Percentiles rank a stretch among this genome's conserved stretches.
These are phyloP conservation scores for Leptopilina syphax DNA, from an alignment of 2,888 invertebrate species.

Conservation along the genomic window DNA sequence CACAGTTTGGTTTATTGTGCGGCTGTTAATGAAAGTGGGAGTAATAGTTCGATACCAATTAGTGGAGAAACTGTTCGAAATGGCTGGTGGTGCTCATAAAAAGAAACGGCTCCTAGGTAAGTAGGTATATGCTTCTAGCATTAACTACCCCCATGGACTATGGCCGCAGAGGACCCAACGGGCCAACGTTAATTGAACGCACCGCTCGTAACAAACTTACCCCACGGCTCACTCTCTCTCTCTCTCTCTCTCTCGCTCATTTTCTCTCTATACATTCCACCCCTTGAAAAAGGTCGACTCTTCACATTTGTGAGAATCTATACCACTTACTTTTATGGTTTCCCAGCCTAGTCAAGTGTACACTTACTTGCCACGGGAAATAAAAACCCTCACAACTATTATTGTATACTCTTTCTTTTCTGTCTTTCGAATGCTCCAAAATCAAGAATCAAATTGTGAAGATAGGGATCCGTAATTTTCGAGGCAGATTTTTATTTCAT, in stretches of 20 bases:
- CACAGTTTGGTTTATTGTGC: slow-evolving; percentile 56
- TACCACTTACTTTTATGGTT: slow-evolving; percentile 76
- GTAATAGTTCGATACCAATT: slow-evolving; percentile 77
- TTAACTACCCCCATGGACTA: slow-evolving; percentile 72
- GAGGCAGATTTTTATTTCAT: too few species aligned
- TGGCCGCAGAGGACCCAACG: slow-evolving; percentile 63
- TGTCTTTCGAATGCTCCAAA: too few species aligned
- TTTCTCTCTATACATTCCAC: too few species aligned
- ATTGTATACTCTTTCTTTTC: background rate
- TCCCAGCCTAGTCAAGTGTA: slow-evolving; percentile 70
- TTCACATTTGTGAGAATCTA: slow-evolving; percentile 70
- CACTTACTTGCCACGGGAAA: slow-evolving; percentile 64
- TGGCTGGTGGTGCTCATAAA: slow-evolving; percentile 69
- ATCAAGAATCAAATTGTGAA: too few species aligned
- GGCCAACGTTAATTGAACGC: slow-evolving; percentile 76
- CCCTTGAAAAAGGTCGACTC: slow-evolving; percentile 56
- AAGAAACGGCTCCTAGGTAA: slow-evolving; percentile 75
- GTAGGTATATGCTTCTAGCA: slow-evolving; percentile 74
- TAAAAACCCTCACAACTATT: slow-evolving; percentile 60
- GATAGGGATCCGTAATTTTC: too few species aligned
- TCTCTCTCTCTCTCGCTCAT: too few species aligned
- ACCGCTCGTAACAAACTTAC: slow-evolving; percentile 71
- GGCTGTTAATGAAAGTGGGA: slow-evolving; percentile 72
- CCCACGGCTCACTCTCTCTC: slow-evolving; percentile 49
- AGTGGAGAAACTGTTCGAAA: slow-evolving; percentile 70